These are phyloP conservation scores for Peromyscus maniculatus DNA, from an alignment of 2,113 vertebrate species.

Conservation along the genomic window DNA sequence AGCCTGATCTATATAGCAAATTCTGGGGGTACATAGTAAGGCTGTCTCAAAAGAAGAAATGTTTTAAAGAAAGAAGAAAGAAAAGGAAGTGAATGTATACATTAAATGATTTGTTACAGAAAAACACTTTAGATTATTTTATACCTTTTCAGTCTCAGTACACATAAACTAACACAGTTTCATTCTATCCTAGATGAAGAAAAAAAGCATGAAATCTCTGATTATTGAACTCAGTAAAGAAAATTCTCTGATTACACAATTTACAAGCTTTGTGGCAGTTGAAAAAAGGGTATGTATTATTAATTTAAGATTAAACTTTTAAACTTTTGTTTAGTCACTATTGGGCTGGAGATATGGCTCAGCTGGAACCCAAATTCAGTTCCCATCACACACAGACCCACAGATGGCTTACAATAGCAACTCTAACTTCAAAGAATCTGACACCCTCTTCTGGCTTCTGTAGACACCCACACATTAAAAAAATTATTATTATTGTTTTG, in stretches of 20 bases:
- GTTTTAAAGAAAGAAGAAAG: neutral
- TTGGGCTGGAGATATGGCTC: neutral
- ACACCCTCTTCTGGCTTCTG: neutral
- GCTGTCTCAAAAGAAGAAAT: neutral
- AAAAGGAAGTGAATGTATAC: neutral
- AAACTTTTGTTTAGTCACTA: neutral
- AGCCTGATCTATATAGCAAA: neutral
- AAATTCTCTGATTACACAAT: constrained; percentile 93
- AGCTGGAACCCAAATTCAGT: neutral
- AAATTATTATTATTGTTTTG: neutral
- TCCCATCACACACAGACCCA: neutral
- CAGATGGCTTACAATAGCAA: neutral
- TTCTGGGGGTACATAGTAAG: neutral
- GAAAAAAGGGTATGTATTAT: constrained; percentile 92
- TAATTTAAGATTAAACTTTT: constrained; percentile 21
- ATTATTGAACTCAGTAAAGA: constrained; percentile 93
- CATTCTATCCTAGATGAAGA: constrained; percentile 90
- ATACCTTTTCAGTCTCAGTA: constrained; percentile 10
- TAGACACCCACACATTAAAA: neutral
- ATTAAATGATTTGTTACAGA: neutral
- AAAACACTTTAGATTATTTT: neutral
- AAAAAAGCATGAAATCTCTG: constrained; percentile 89
- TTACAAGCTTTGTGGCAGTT: constrained; percentile 95
- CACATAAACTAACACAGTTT: constrained; percentile 27
- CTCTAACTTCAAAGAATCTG: neutral